Evolutionary conservation across 2,113 vertebrate genomes (phyloP).

Genomic region (Terrapene triunguis): DNA sequence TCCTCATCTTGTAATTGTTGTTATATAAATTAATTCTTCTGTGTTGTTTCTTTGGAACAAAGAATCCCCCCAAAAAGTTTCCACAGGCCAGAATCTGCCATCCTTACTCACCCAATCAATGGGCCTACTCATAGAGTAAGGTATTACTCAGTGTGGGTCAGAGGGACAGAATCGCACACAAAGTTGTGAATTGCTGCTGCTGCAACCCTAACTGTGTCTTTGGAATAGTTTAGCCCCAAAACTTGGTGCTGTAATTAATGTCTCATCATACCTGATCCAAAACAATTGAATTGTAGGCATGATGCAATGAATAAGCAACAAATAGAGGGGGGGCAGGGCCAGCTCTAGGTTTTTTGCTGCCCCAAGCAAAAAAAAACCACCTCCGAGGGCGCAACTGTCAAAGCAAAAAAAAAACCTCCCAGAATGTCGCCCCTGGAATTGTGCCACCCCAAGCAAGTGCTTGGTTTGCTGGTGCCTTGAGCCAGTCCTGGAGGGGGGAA

Average conservation of each 20-base stretch:
- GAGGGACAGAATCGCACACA: neutral
- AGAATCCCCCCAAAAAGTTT: neutral
- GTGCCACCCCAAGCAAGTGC: too few relatives aligned
- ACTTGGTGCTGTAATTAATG: neutral
- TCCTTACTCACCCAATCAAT: neutral
- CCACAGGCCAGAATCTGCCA: neutral
- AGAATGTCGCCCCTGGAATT: too few relatives aligned
- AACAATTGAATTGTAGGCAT: accelerated
- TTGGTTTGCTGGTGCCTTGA: too few relatives aligned
- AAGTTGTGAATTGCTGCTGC: neutral
- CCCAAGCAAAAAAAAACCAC: too few relatives aligned
- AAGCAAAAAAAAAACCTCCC: too few relatives aligned
- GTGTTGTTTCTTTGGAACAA: neutral
- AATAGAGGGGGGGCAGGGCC: neutral
- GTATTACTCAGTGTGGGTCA: neutral
- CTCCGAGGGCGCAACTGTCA: too few relatives aligned
- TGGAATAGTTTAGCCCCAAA: neutral
- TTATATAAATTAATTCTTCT: neutral
- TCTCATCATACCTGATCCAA: neutral
- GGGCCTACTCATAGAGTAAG: neutral
- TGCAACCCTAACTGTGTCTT: neutral
- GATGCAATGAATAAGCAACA: neutral
- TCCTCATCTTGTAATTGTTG: neutral
- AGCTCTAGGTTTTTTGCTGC: too few relatives aligned
- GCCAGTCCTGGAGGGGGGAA: neutral